Base-by-base conservation (phyloP, 2,113 vertebrate genomes). In the Todiramphus chloris region DNA sequence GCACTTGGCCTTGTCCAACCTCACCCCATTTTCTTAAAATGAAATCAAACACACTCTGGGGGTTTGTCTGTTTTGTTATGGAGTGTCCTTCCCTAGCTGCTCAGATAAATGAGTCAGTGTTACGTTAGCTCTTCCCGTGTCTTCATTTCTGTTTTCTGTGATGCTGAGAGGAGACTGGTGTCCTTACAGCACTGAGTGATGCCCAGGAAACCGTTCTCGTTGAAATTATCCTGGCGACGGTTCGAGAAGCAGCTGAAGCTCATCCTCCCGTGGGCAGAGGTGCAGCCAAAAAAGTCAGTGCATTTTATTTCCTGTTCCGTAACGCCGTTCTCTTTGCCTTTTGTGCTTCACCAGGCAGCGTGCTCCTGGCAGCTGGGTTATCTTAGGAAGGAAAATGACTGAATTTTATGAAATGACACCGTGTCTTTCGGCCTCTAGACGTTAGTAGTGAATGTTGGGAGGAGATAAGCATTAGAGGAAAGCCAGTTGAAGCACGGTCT, bases 231-330 rank as follows among this genome's bases (percentile, higher is more conserved):
- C 92, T 99, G 1, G 98, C 98, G 6, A 98, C 98, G 1, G 97
- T 99, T 41, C 98, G 98, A 95, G 98, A 99, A 97, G 98, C 99
- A 51, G 98, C 98, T 53, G 98, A 99, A 94, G 98, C 98, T 30
- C 98, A 98, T 48, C 97, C 96, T 50, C 98, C 98, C 83, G 97
- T 97, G 19, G 99, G 99, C 63, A 98, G 99, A 97, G 98, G 97
- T 20, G 97, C 98, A 81, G 95, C 97, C 50, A 99, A 98, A 95
- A 99, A 98, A 98, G 99, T 99, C 51, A 95, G 97, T 98, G 74
- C 60, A 17, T 85, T 69, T 93, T 41, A 66, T 80, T 79, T 80
- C 69, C 62, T 91, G 43, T 88, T 21, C 55, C 93, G 17, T 93
- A 76, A 90, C 92, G 69, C 62, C 25, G 17, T 84, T 62, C 21